Percentiles rank a stretch among this genome's conserved stretches.
phyloP scores from a whole-genome alignment of 2,797 vertebrate genomes.

The Muscicapa striata region DNA sequence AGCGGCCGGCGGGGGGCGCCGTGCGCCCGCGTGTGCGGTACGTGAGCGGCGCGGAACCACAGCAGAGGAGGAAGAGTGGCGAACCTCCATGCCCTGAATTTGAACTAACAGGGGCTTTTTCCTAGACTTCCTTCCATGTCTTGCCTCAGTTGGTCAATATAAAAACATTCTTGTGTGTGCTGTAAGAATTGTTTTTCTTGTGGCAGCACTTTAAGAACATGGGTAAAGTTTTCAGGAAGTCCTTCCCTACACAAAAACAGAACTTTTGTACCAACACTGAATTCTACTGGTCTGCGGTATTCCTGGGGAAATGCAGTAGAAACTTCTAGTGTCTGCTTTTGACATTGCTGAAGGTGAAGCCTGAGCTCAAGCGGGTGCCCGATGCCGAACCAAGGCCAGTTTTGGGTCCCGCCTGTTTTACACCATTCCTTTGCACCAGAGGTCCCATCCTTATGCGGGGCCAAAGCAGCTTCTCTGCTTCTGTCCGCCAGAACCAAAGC shows the following conservation, averaged over 20 bases:
- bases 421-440: no score
- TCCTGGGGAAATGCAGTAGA: background rate
- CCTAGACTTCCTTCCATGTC: background rate
- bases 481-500: background rate
- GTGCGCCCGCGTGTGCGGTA: background rate
- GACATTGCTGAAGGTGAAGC: background rate
- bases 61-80: background rate
- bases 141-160: background rate
- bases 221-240: background rate
- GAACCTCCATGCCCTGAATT: background rate
- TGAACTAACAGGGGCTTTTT: fast-evolving
- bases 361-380: fast-evolving
- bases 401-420: background rate
- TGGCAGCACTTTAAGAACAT: background rate
- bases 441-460: fast-evolving
- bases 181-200: background rate
- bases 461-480: fast-evolving
- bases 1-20: background rate
- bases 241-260: background rate
- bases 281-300: background rate
- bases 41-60: background rate
- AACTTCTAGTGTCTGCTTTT: background rate
- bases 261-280: background rate
- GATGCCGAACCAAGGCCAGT: background rate
- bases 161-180: background rate